Conservation (phyloP, 2,113 vertebrate genomes). For the Athene cunicularia region DNA sequence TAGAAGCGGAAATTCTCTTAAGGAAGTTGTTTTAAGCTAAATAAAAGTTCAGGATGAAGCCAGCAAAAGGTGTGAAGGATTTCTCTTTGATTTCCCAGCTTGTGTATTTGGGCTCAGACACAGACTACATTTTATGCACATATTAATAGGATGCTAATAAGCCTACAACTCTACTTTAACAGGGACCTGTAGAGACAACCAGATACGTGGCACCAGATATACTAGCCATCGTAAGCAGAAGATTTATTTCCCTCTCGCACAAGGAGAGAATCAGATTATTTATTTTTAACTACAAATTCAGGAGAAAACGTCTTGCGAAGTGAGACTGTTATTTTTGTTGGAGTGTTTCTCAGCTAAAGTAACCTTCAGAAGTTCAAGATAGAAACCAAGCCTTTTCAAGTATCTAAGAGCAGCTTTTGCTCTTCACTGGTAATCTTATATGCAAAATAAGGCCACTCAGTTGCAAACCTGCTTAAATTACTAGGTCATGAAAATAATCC, state of each 20-base stretch:
- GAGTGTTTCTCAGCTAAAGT: background rate
- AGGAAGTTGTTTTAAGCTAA: slow-evolving; percentile 80
- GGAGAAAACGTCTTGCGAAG: background rate
- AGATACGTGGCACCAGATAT: slow-evolving; percentile 51
- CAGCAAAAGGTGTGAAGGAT: slow-evolving; percentile 76
- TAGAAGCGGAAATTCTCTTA: slow-evolving; percentile 77
- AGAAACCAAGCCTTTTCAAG: background rate
- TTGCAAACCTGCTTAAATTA: background rate
- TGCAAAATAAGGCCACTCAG: background rate
- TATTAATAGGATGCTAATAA: slow-evolving; percentile 80
- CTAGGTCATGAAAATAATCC: background rate
- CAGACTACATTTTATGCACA: slow-evolving; percentile 76
- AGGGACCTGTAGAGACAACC: slow-evolving; percentile 33
- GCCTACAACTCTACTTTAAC: slow-evolving; percentile 57
- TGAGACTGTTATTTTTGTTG: background rate
- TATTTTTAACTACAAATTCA: background rate
- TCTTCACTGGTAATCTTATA: background rate
- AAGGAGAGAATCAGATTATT: background rate
- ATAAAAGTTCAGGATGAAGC: slow-evolving; percentile 77
- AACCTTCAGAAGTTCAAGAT: background rate
- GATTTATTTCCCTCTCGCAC: background rate
- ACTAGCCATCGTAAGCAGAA: background rate
- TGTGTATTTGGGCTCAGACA: slow-evolving; percentile 85
- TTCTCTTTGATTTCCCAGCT: slow-evolving; percentile 80
- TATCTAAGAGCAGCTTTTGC: background rate